Base-by-base conservation (phyloP, 2,888 invertebrate species). In the Hanleya hanleyi region DNA sequence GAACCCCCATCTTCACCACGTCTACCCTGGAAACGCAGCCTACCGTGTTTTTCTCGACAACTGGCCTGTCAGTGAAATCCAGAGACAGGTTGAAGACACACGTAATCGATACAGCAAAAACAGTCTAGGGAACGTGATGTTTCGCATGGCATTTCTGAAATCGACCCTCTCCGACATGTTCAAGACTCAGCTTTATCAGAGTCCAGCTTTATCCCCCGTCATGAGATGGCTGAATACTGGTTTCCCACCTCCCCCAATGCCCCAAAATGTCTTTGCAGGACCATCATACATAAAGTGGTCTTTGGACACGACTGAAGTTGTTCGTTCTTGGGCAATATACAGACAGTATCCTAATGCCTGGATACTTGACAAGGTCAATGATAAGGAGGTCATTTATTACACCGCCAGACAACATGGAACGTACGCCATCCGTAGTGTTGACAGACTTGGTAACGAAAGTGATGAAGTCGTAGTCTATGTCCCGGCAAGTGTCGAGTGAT, bases 1-100 rank as follows among this genome's bases (percentile, higher is more conserved):
- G 69, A 86, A 86, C 68, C 38, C 78, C 0, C 69, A 77, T 12
- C 72, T 78, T 1, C 78, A 82, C 7, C 86, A 87, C 69, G 64
- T 89, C 33, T 87, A 86, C 72, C 75, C 82, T 0, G 87, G 86
- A 6, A 84, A 82, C 69, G 84, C 81, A 57, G 83, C 83, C 4
- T 82, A 83, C 73, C 76, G 71, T 73, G 77, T 67, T 75, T n/a
- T n/a, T n/a, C 77, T 80, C 12, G 75, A 72, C 15, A 57, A 81
- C 47, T 88, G 87, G 87, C 72, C 80, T 3, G 73, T 80, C 0
- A 64, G 68, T 7, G 87, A 87, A 70, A 78, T 88, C 36, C 69
- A 70, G 18, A 74, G 81, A 26, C 88, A 89, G 79, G 76, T 88
- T 0, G 61, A 75, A 38, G 76, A 84, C 38, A 83, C 86, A 0